Evolutionary conservation across 2,888 invertebrate genomes (phyloP).

Genomic region (Diadegma fenestrale): DNA sequence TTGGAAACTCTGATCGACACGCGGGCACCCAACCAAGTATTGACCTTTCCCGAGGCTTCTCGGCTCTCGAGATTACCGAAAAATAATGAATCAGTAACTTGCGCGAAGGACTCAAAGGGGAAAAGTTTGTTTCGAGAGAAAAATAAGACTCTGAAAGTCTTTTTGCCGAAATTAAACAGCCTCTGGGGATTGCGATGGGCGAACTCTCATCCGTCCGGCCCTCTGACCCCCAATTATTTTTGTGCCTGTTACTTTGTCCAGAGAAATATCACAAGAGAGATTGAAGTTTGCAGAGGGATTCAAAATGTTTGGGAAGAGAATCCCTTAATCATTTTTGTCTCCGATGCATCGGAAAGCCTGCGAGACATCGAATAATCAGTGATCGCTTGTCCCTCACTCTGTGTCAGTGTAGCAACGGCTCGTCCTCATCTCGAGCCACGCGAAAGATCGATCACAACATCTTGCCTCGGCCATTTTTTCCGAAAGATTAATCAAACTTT

Average conservation of each 20-base stretch:
- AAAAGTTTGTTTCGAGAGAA: slow-evolving; percentile 17
- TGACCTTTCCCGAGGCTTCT: not conserved
- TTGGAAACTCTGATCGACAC: not conserved
- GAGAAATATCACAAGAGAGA: not conserved
- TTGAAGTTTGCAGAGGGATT: not conserved
- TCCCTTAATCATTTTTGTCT: not conserved
- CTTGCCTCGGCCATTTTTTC: not conserved
- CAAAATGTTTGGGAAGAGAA: not conserved
- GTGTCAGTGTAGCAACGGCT: not conserved
- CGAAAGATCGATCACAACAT: not conserved
- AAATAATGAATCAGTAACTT: not conserved
- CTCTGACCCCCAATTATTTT: not conserved
- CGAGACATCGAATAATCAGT: not conserved
- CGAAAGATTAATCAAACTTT: not conserved
- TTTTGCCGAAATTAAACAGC: not conserved
- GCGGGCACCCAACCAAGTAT: not conserved
- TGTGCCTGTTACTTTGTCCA: not conserved
- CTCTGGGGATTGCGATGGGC: not conserved
- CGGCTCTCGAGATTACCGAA: not conserved
- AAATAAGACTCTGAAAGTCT: not conserved
- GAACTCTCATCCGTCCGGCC: not conserved
- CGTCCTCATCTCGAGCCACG: not conserved
- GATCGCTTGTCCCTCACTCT: not conserved
- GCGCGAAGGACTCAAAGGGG: not conserved
- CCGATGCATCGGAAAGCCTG: not conserved